Base-by-base conservation (phyloP, 2,888 invertebrate genomes). In the Pristionchus mayeri region DNA sequence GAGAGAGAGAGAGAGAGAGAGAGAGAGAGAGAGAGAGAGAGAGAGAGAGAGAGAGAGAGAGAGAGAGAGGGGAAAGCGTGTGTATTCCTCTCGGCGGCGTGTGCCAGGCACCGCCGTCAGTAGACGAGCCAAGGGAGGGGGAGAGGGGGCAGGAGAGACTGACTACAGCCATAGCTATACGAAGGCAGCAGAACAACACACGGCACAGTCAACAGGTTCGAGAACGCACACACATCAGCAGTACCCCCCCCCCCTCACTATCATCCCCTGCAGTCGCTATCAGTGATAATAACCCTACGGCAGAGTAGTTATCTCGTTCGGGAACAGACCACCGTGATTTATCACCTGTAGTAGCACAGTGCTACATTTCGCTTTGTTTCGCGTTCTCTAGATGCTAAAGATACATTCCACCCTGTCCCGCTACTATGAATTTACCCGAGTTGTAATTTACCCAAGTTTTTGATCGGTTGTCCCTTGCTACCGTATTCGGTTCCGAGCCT, bases 31-130 rank as follows among this genome's bases (percentile, higher is more conserved):
- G 63, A 27, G 30, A 27, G 34, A 54, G 54, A 21, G 54, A 18
- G 54, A 54, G 54, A 21, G 54, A 21, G 16, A 54, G 54, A 54
- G 54, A 21, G 54, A 18, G 54, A 54, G 54, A 21, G 54, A 21
- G 16, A 54, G 30, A 11, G 40, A 24, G 71, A 71, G 44, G 24
- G 71, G 71, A 71, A 67, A 71, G 71, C 71, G 71, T 71, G 71
- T 24, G 71, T n/a, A n/a, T n/a, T n/a, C 63, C 71, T 40, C 71
- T 13, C 7, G 71, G 37, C 71, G 71, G 37, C 71, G 71, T 71
- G 71, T 76, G 76, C 76, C 76, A 40, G 76, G 50, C 76, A 76
- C 76, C 50, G 24, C 63, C 76, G 50, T 27, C 76, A 76, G 50
- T 48, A 76, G 76, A 50, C 30, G 48, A 50, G 76, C 50, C 30